Evolutionary conservation across 1,140 invertebrate species (phyloP), one percentile per base, ranked within the genome.

Genomic region (Drosophila auraria): DNA sequence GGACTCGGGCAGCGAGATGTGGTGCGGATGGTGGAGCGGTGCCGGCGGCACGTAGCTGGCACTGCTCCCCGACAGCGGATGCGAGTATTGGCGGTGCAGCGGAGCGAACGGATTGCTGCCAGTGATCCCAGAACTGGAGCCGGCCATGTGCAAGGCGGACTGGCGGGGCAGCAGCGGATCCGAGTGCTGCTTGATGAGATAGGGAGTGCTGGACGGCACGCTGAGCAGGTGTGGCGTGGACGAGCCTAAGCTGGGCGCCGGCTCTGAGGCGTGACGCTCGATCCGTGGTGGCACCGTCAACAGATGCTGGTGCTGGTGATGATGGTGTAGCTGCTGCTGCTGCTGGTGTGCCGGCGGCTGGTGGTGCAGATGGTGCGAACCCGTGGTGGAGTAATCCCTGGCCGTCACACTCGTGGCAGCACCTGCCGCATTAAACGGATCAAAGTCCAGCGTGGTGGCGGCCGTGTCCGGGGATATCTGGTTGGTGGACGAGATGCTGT

Each of bases 141-240:
- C 87, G 92, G 62, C 51, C 0, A 66, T 66, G 12, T 90, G 86
- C 79, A 90, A 40, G 44, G 91, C 83, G 33, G 93, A 93, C 81
- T 95, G 95, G 80, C 93, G 95, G 8, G 95, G 94, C 63, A 95
- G 78, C 44, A 95, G 73, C 3, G 95, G 95, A 92, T 95, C 95
- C 8, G 95, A 96, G 82, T 95, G 95, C 80, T 96, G 95, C 79
- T 96, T 96, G 14, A 94, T 94, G 57, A 96, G 87, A 78, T 94
- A 94, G 8, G 93, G 92, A 64, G 92, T 87, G 68, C 68, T 82
- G 58, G 79, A 94, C 40, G 95, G 95, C 49, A 95, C 95, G 50
- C 94, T 92, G 30, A 96, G 87, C 58, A 95, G 91, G 81, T 95
- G 95, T n/a, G 94, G 93, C 3, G 94, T 60, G 92, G 91, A 40